Percentiles rank a stretch among this genome's conserved stretches.
phyloP scores from a whole-genome alignment of 2,888 invertebrate genomes.

The Allygus modestus region DNA sequence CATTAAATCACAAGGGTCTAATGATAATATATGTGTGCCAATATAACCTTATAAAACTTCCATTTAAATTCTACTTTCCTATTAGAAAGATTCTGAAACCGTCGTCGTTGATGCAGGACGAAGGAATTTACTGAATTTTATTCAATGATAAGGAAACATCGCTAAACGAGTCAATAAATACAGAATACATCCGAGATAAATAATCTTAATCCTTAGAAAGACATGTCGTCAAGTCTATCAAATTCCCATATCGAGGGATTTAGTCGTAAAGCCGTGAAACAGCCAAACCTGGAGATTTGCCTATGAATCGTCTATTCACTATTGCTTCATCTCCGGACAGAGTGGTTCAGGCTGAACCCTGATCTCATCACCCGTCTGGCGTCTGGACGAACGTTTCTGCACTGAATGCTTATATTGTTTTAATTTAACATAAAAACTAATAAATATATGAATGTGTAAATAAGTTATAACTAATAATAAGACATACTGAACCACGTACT shows the following conservation, averaged over 20 bases:
- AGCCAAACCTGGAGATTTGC: constrained; percentile 21
- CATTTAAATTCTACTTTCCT: no score
- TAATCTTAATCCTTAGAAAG: constrained; percentile 23
- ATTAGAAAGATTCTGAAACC: no score
- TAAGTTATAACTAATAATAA: no score
- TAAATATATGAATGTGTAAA: no score
- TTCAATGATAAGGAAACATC: background rate
- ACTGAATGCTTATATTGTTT: no score
- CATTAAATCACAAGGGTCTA: no score
- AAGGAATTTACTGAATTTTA: constrained; percentile 6
- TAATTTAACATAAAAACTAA: no score
- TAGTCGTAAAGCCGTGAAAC: constrained; percentile 38
- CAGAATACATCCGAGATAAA: background rate
- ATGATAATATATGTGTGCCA: no score
- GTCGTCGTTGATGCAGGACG: background rate
- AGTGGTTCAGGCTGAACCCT: background rate
- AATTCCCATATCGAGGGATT: constrained; percentile 34
- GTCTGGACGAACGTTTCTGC: no score
- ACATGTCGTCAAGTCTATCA: constrained; percentile 43
- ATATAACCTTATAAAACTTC: no score
- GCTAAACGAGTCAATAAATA: constrained; percentile 23
- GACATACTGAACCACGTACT: no score
- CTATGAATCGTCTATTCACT: constrained; percentile 31
- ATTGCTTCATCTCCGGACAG: constrained; percentile 33
- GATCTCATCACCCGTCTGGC: constrained; percentile 1